Evolutionary conservation across 2,888 invertebrate species (phyloP).

Genomic region (Dryocosmus kuriphilus): DNA sequence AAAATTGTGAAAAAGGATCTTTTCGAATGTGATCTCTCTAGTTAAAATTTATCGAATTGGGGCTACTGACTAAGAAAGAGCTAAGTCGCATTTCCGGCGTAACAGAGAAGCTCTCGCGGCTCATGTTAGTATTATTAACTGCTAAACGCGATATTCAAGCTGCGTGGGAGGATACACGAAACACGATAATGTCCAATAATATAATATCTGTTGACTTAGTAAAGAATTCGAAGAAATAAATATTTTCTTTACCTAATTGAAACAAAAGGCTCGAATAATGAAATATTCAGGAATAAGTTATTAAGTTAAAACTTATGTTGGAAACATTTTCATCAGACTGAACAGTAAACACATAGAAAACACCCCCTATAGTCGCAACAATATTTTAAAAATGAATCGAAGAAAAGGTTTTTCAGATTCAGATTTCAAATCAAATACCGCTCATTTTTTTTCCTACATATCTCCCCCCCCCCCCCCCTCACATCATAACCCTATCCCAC

Average conservation of each 20-base stretch:
- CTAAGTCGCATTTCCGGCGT: constrained; percentile 34
- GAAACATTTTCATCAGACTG: too few relatives aligned
- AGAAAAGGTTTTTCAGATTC: too few relatives aligned
- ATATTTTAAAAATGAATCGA: too few relatives aligned
- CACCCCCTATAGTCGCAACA: too few relatives aligned
- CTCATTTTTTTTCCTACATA: too few relatives aligned
- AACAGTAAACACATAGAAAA: too few relatives aligned
- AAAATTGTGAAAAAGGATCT: background rate
- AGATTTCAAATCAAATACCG: too few relatives aligned
- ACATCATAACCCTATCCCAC: too few relatives aligned
- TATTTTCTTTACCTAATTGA: background rate
- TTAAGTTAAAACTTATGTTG: too few relatives aligned
- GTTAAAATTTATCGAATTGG: background rate
- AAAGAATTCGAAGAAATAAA: background rate
- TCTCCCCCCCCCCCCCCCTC: too few relatives aligned
- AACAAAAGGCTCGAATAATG: background rate
- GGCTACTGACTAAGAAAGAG: constrained; percentile 14
- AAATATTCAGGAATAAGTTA: too few relatives aligned
- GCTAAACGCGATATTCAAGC: constrained; percentile 26
- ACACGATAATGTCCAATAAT: constrained; percentile 28
- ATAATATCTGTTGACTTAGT: background rate
- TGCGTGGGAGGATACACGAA: constrained; percentile 34
- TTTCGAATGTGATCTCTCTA: background rate
- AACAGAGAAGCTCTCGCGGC: constrained; percentile 16
- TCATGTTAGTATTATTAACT: constrained; percentile 32